Percentiles rank a stretch among this genome's conserved stretches.
These are phyloP conservation scores for Phorcus lineatus DNA, from an alignment of 2,888 invertebrate species.

Conservation along the genomic window DNA sequence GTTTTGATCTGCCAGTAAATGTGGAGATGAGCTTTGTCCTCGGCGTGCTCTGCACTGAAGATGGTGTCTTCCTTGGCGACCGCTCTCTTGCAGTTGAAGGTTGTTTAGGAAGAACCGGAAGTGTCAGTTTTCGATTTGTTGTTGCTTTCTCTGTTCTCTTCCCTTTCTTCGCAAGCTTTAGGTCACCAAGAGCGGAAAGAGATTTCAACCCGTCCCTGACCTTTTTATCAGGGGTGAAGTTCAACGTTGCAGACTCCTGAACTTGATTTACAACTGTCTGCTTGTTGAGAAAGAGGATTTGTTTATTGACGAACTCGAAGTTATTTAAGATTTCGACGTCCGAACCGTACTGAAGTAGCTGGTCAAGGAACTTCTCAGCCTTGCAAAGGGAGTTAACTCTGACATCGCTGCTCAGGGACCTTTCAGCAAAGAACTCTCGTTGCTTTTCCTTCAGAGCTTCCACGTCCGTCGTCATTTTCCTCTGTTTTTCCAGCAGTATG, in stretches of 20 bases:
- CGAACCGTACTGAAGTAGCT: conserved; percentile 29
- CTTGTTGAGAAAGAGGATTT: conserved; percentile 28
- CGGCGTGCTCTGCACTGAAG: conserved; percentile 12
- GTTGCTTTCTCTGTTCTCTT: not conserved
- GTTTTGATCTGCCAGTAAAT: conserved; percentile 32
- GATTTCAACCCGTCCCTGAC: conserved; percentile 7
- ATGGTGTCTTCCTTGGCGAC: conserved; percentile 15
- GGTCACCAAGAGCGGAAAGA: conserved; percentile 31
- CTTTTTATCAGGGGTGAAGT: conserved; percentile 34
- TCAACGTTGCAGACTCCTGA: conserved; percentile 17
- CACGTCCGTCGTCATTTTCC: not conserved
- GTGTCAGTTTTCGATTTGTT: not conserved
- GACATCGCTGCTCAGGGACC: conserved; percentile 3
- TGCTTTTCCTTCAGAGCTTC: conserved; percentile 12
- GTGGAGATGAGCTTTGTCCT: conserved; percentile 26
- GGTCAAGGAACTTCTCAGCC: conserved; percentile 31
- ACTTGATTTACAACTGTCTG: conserved; percentile 11
- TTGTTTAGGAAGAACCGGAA: not conserved
- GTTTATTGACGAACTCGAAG: conserved; percentile 30
- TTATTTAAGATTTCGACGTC: conserved; percentile 33
- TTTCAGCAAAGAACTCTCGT: conserved; percentile 18
- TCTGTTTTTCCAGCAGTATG: not conserved
- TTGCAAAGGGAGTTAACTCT: conserved; percentile 18
- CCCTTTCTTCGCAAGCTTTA: conserved; percentile 27
- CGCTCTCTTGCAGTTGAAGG: not conserved